Evolutionary conservation across 2,888 invertebrate species (phyloP).

Genomic region (Deilephila porcellus): DNA sequence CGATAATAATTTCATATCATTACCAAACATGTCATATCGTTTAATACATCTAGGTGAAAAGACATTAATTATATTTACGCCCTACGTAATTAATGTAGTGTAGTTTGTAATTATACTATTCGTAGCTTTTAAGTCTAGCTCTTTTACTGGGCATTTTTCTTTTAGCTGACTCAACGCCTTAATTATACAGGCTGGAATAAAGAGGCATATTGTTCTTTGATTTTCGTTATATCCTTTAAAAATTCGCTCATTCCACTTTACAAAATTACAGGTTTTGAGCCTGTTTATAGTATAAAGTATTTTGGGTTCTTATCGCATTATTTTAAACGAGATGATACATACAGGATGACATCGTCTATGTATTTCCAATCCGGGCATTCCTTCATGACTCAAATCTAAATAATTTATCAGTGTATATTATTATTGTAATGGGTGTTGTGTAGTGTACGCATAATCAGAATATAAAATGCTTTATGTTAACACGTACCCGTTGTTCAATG

Average conservation of each 20-base stretch:
- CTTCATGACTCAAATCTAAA: not conserved
- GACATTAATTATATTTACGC: conserved; percentile 66
- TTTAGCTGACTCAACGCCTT: conserved; percentile 30
- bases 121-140: conserved; percentile 64
- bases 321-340: not conserved
- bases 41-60: conserved; percentile 72
- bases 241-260: not conserved
- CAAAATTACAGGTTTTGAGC: not conserved
- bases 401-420: not conserved
- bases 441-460: not conserved
- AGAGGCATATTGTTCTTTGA: conserved; percentile 16
- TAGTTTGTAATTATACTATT: conserved; percentile 62
- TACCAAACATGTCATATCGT: conserved; percentile 79
- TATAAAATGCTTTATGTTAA: not conserved
- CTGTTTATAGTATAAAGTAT: not conserved
- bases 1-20: conserved; percentile 70
- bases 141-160: conserved; percentile 61
- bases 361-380: conserved; percentile 12
- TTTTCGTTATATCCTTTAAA: not conserved
- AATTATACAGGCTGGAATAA: not conserved
- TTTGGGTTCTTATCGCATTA: not conserved
- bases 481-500: conserved; percentile 24
- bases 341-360: not conserved
- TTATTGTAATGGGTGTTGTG: not conserved
- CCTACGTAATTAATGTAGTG: conserved; percentile 66